phyloP scores from a whole-genome alignment of 2,888 invertebrate genomes.

The Calliopum simillimum region DNA sequence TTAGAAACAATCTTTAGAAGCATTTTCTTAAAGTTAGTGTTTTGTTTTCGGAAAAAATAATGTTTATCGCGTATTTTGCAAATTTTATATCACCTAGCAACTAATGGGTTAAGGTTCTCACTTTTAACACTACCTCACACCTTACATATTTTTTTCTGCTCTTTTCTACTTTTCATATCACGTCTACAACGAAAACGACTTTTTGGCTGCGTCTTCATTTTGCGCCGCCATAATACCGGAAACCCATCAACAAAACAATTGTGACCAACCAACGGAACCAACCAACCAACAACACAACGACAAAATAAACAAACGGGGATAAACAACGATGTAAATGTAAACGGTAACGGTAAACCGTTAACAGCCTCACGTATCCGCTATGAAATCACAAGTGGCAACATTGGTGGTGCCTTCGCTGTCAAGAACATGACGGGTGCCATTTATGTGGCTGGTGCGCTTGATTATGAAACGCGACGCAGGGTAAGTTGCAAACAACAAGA shows the following conservation, averaged over 20 bases:
- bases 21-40: no score
- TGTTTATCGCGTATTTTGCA: no score
- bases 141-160: no score
- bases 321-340: constrained; percentile 14
- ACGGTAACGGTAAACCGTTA: constrained; percentile 52
- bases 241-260: constrained; percentile 23
- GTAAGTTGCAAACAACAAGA: constrained; percentile 72
- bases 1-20: no score
- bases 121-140: no score
- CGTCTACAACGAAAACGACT: no score
- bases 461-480: constrained; percentile 96
- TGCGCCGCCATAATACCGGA: not conserved
- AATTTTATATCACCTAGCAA: no score
- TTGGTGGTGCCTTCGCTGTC: constrained; percentile 97
- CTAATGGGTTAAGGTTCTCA: no score
- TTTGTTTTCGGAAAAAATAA: no score
- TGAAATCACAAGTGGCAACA: constrained; percentile 99
- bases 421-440: constrained; percentile 99
- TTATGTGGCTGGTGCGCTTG: constrained; percentile 96
- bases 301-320: constrained; percentile 1
- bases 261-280: constrained; percentile 19
- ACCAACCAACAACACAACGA: constrained; percentile 12
- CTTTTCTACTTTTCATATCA: no score
- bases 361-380: constrained; percentile 98
- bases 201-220: not conserved